Conservation (phyloP, 2,113 vertebrate genomes). For the Mobula birostris region DNA sequence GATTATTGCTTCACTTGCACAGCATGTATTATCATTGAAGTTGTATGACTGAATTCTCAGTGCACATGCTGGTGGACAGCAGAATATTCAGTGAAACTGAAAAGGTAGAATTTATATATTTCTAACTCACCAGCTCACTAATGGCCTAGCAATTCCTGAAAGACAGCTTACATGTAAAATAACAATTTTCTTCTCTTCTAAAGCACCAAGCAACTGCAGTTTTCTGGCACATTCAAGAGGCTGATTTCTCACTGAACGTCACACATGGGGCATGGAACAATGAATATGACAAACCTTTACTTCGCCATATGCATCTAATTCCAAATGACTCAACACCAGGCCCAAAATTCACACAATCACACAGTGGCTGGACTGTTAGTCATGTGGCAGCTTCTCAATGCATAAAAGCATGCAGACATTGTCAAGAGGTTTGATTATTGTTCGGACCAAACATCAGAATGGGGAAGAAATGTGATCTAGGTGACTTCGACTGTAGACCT, state of each 20-base stretch:
- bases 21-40: background rate
- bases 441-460: too few species aligned
- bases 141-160: constrained; percentile 16
- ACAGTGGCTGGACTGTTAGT: too few species aligned
- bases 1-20: background rate
- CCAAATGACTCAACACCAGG: constrained; percentile 32
- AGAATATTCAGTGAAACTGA: background rate
- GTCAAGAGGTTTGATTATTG: too few species aligned
- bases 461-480: too few species aligned
- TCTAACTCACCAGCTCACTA: constrained; percentile 14
- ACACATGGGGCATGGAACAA: constrained; percentile 23
- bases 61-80: background rate
- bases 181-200: background rate
- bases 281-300: constrained; percentile 8
- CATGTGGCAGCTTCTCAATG: too few species aligned
- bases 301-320: constrained; percentile 6
- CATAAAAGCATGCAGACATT: too few species aligned
- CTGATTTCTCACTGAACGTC: constrained; percentile 25
- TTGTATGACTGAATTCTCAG: background rate
- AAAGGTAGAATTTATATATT: constrained; percentile 24
- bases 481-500: too few species aligned
- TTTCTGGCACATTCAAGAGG: constrained; percentile 29
- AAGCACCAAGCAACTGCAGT: background rate
- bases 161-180: constrained; percentile 29
- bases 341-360: background rate